A percentile compares a stretch with the other conserved stretches of the same genome.
phyloP scores from a whole-genome alignment of 2,113 vertebrate species.

The Anhinga anhinga region DNA sequence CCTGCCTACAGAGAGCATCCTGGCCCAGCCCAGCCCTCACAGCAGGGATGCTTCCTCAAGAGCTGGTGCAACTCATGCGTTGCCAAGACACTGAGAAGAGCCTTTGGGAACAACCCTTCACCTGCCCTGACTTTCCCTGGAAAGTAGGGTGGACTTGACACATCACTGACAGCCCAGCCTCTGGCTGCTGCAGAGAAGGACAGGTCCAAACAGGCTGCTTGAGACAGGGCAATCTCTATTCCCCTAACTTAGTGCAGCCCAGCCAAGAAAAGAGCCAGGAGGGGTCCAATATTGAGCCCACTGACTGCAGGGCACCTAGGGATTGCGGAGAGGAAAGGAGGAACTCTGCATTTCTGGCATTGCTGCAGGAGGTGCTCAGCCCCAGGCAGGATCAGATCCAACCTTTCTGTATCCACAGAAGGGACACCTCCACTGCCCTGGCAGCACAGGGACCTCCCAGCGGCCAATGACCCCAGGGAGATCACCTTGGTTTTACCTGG shows the following conservation, averaged over 20 bases:
- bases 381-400: not conserved
- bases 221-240: too few species aligned
- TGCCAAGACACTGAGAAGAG: not conserved
- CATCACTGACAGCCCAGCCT: not conserved
- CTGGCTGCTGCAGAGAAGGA: not conserved
- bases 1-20: not conserved
- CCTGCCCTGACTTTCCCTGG: not conserved
- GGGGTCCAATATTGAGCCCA: not conserved
- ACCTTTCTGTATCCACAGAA: not conserved
- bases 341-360: not conserved
- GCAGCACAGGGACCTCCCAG: not conserved
- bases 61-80: rapidly evolving
- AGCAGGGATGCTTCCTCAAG: rapidly evolving
- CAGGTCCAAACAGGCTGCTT: not conserved
- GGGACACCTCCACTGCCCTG: not conserved
- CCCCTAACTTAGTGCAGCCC: not conserved
- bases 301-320: not conserved
- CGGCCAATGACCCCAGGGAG: not conserved
- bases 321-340: not conserved
- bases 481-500: not conserved
- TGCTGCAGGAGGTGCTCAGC: not conserved
- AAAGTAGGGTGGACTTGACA: too few species aligned
- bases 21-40: rapidly evolving
- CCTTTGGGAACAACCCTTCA: rapidly evolving
- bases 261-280: not conserved